Evolutionary conservation across 2,888 invertebrate genomes (phyloP), one percentile per base, ranked within the genome.

Genomic region (Abscondita cerata): DNA sequence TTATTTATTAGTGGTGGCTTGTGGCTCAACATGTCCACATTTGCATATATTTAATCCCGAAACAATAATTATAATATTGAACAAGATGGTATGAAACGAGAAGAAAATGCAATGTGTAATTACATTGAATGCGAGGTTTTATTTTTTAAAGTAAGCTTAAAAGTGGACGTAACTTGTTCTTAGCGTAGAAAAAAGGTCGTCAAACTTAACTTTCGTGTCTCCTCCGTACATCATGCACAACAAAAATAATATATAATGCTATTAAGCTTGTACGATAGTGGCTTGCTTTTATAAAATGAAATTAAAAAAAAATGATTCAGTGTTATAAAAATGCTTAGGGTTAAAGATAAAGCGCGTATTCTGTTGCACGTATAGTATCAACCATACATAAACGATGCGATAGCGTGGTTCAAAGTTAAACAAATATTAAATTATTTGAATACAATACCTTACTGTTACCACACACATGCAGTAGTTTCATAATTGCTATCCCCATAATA

Each of bases 91-190:
- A 55, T 46, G 46, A 20, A 52, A 58, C 44, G 36, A 46, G 18
- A 52, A 46, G n/a, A 50, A 52, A 58, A 34, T 19, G 44, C 33
- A 44, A 13, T 36, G 41, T 52, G 46, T 58, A 58, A 58, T 58
- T 58, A 58, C 52, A 46, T 58, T 52, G 36, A 19, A 52, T 52
- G 52, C 36, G 44, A 36, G 36, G 19, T 36, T 58, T 52, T 41
- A 18, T 31, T 38, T 34, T 20, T 54, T 47, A 16, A 8, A 18
- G 25, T 20, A 55, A 47, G 25, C 25, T 4, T 6, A 25, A 25
- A 25, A 25, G 4, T 44, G 44, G 8, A 12, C 5, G 13, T 41
- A 58, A 58, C 58, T 46, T 11, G 58, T 52, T 58, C 41, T 52
- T 12, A 58, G 20, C 34, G 16, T 44, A 44, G 16, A 12, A n/a